Evolutionary conservation across 1,140 invertebrate species (phyloP).

Genomic region (Drosophila ananassae): DNA sequence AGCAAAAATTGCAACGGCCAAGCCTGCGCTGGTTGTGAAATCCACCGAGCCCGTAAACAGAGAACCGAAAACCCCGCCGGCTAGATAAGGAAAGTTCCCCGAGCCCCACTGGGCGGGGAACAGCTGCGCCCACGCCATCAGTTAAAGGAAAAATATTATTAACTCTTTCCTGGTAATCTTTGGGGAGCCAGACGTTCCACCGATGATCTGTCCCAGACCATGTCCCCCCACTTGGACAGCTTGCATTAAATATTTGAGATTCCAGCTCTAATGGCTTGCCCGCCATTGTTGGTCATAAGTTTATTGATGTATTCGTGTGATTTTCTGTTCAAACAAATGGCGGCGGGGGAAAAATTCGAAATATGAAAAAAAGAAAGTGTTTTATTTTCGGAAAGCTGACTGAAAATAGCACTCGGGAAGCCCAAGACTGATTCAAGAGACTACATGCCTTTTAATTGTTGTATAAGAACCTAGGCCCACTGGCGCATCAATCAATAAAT

Average conservation of each 20-base stretch:
- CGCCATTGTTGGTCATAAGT: not conserved
- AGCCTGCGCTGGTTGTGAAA: slow-evolving; percentile 34
- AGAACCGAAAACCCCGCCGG: slow-evolving; percentile 4
- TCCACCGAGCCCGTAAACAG: slow-evolving; percentile 12
- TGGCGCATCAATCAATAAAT: slow-evolving; percentile 29
- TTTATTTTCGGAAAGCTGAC: not conserved
- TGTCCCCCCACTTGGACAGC: too few relatives aligned
- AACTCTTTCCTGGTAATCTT: too few relatives aligned
- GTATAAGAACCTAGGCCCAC: slow-evolving; percentile 18
- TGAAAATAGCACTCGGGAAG: not conserved
- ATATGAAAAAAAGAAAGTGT: not conserved
- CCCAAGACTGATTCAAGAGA: not conserved
- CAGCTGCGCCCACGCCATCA: slow-evolving; percentile 7
- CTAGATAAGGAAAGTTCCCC: slow-evolving; percentile 39
- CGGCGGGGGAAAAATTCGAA: not conserved
- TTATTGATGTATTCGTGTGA: not conserved
- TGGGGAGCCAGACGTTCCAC: too few relatives aligned
- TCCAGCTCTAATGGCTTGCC: too few relatives aligned
- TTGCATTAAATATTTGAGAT: not conserved
- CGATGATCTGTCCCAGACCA: too few relatives aligned
- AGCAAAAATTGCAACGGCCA: slow-evolving; percentile 15
- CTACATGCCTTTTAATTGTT: not conserved
- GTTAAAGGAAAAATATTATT: not conserved
- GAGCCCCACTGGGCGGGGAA: not conserved
- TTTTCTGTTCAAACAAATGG: not conserved